phyloP scores from a whole-genome alignment of 2,113 vertebrate species.

The Sus scrofa region T2T-Sscrofa CM000826.6:111969501-111970000 shows the following conservation, averaged over 20 bases:
- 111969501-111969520: background rate
- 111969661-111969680: background rate
- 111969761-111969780: background rate
- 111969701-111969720: background rate
- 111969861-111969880: slow-evolving; percentile 39
- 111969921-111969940: background rate
- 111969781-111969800: background rate
- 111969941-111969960: slow-evolving; percentile 11
- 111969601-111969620: background rate
- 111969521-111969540: background rate
- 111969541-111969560: background rate
- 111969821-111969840: background rate
- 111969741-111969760: background rate
- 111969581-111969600: background rate
- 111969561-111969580: background rate
- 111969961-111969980: slow-evolving; percentile 40
- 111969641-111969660: background rate
- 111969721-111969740: background rate
- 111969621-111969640: background rate
- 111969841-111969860: background rate
- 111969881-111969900: slow-evolving; percentile 13
- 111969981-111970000: slow-evolving; percentile 3
- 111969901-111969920: background rate
- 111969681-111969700: background rate
- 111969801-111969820: background rate